Base-by-base conservation (phyloP, 2,113 vertebrate species). In the Pholis gunnellus region DNA sequence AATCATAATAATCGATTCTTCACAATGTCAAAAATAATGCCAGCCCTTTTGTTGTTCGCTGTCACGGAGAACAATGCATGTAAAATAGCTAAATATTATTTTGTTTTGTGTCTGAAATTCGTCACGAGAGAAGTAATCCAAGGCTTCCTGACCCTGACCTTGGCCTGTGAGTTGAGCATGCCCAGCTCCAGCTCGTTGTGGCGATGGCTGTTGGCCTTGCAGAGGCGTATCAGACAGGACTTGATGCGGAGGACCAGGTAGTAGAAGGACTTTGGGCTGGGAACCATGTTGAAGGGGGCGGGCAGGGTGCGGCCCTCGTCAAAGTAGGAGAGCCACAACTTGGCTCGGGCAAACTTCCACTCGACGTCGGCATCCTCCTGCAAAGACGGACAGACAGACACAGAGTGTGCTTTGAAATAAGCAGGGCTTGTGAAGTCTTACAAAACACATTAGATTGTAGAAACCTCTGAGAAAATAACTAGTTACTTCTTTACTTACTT, bases 311-410 rank as follows among this genome's bases (percentile, higher is more conserved):
- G 96, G 54, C 98, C 98, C 93, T 99, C 98, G 0, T 99, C 98
- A 72, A 99, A 99, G 91, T 99, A 99, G 68, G 98, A 99, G 9
- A 99, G 90, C 98, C 98, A 99, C 92, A 99, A 91, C 88, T 99
- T 99, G 7, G 98, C 98, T 56, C 98, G 96, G 31, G 98, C 98
- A 89, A 99, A 99, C 91, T 99, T 99, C 98, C 98, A 99, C 79
- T 99, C 98, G 77, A 99, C 97, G 20, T 99, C 98, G 0, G 98
- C 97, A 18, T 99, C 98, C 77, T 99, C 97, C 98, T 99, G 93
- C 57, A 64, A n/a, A 74, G 9, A 84, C 50, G 69, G 22, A 61
- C 17, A 59, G 2, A 72, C 18, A 57, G 22, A 59, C 5, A 27
- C n/a, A 27, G 15, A 72, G 34, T 6, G 42, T 31, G 3, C 20